Conservation (phyloP, 2,113 vertebrate species). For the Saimiri boliviensis region DNA sequence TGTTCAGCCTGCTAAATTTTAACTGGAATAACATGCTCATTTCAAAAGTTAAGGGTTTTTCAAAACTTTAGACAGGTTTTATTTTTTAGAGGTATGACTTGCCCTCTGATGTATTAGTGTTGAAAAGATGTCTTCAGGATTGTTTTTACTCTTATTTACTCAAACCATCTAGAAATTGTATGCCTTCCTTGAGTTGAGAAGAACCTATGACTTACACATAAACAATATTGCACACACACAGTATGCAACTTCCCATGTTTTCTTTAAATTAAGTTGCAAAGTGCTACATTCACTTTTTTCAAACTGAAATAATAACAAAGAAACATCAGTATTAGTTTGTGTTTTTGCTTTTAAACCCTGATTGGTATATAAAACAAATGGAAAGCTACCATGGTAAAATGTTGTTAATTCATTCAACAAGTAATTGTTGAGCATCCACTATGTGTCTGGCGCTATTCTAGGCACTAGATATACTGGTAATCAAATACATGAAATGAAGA, state of each 20-base stretch:
- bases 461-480: neutral
- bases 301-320: neutral
- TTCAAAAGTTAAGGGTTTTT: neutral
- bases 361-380: neutral
- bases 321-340: neutral
- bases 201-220: neutral
- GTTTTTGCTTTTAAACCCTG: neutral
- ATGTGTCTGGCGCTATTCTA: neutral
- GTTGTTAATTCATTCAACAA: neutral
- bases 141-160: neutral
- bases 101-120: neutral
- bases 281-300: neutral
- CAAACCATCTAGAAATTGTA: neutral
- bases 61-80: neutral
- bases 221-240: neutral
- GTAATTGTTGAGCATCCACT: neutral
- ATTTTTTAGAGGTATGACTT: neutral
- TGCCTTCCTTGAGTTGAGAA: neutral
- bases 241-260: neutral
- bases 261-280: neutral
- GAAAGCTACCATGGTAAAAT: neutral
- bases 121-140: slow-evolving; percentile 16
- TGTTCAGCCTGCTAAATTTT: slow-evolving; percentile 11
- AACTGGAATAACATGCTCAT: neutral
- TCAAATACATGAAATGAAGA: neutral